phyloP scores from a whole-genome alignment of 2,888 invertebrate species.

The Microplitis manilae region DNA sequence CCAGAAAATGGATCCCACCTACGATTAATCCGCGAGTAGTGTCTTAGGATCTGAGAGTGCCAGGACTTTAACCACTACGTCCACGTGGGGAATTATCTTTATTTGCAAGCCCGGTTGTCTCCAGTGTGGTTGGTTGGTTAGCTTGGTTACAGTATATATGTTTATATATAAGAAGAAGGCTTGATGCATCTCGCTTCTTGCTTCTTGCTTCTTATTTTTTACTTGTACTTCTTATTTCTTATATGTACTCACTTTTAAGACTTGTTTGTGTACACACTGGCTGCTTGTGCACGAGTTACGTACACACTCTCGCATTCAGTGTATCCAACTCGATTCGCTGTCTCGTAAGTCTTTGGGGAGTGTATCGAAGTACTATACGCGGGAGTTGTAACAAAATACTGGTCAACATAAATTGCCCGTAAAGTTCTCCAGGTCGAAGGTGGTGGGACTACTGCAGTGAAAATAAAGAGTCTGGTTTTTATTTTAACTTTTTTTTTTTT shows the following conservation, averaged over 20 bases:
- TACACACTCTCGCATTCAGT: neutral
- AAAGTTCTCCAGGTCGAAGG: conserved; percentile 47
- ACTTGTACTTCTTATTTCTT: neutral
- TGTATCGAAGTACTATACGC: conserved; percentile 46
- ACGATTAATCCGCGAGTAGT: neutral
- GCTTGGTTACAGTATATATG: neutral
- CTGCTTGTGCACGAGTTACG: conserved; percentile 8
- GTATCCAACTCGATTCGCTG: conserved; percentile 4
- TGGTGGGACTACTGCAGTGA: conserved; percentile 14
- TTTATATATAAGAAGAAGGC: neutral
- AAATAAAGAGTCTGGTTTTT: conserved; percentile 19
- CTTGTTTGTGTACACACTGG: conserved; percentile 2
- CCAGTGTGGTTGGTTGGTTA: neutral
- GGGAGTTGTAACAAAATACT: conserved; percentile 53
- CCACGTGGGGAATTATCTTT: conserved; percentile 20
- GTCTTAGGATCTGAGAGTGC: neutral
- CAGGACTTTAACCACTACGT: neutral
- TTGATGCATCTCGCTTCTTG: neutral
- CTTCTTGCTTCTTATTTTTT: neutral
- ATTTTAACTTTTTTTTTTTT: conserved; percentile 1
- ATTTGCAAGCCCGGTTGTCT: conserved; percentile 3
- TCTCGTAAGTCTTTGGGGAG: conserved; percentile 19
- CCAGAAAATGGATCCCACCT: neutral
- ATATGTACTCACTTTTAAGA: neutral
- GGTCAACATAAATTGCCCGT: conserved; percentile 55